Conservation (phyloP, 2,888 invertebrate species). For the Corythucha ciliata region DNA sequence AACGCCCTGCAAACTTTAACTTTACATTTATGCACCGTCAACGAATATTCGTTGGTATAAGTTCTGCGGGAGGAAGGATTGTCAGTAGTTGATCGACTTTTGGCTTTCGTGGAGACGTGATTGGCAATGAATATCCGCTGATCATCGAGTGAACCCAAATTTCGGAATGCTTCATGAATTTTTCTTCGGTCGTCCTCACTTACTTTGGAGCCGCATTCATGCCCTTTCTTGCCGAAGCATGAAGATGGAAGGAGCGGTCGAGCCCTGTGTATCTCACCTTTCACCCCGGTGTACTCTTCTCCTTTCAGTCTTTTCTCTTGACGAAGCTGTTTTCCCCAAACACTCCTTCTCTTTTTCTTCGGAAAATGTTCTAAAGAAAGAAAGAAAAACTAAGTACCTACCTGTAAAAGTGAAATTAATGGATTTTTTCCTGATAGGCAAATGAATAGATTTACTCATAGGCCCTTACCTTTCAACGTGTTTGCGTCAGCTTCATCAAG, state of each 20-base stretch:
- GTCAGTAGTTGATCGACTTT: slow-evolving; percentile 10
- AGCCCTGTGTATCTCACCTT: neutral
- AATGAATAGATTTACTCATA: too few species aligned
- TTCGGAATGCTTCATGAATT: neutral
- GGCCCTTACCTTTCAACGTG: slow-evolving; percentile 9
- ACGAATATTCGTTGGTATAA: slow-evolving; percentile 10
- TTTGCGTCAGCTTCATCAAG: slow-evolving; percentile 4
- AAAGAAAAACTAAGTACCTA: neutral
- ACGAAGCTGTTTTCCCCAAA: neutral
- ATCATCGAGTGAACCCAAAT: neutral
- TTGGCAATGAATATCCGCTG: slow-evolving; percentile 12
- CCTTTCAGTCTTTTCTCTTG: neutral
- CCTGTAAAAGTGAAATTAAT: slow-evolving; percentile 17
- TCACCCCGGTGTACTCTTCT: neutral
- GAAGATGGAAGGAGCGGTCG: slow-evolving; percentile 3
- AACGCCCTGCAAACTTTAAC: slow-evolving; percentile 10
- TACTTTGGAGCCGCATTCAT: neutral
- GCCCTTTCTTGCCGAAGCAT: neutral
- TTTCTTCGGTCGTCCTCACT: neutral
- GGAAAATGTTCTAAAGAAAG: slow-evolving; percentile 11
- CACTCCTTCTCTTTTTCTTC: neutral
- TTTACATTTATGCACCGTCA: slow-evolving; percentile 12
- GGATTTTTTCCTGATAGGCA: slow-evolving; percentile 3
- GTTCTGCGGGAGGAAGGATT: slow-evolving; percentile 13
- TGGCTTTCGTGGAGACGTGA: slow-evolving; percentile 6